Evolutionary conservation across 1,140 invertebrate species (phyloP), one percentile per base, ranked within the genome.

Genomic region (Pseudomyrmex flavicornis): DNA sequence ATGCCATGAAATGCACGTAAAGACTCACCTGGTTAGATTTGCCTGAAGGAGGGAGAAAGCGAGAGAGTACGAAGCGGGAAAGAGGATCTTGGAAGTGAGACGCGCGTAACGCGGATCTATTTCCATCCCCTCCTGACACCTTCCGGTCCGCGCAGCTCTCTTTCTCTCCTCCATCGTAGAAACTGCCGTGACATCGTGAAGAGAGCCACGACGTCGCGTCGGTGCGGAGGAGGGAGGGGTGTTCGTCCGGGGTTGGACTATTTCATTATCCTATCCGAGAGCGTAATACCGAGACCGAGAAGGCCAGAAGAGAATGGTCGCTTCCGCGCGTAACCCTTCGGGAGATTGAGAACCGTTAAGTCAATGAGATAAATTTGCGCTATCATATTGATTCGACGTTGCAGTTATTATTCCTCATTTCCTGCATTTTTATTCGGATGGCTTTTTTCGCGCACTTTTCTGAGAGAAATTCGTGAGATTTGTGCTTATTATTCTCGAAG

Each of bases 351-450:
- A 90, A 90, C 85, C 85, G 90, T 90, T 88, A 87, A 88, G 87
- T 88, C 91, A 90, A 92, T 90, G 91, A 85, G 91, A 92, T 90
- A 91, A 91, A 88, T 91, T 91, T 89, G 89, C 87, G 86, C 83
- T 90, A 69, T 76, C 85, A 86, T 92, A 91, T 91, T 89, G 88
- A 91, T 91, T 92, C 83, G 85, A 83, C 83, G 35, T 75, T 66
- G 26, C 9, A 22, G 68, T 58, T 26, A 80, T 74, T 58, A 62
- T 80, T 52, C 54, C 61, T 61, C 35, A 50, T 13, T 59, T 3
- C 22, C 22, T 52, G 50, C 15, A 17, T 56, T 0, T 13, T 26
- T 12, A 20, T 26, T 2, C 15, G 17, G 15, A 79, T 59, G 26
- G 56, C 15, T 61, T 80, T 50, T 26, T 35, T 35, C 22, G 26